Evolutionary conservation across 1,140 invertebrate genomes (phyloP), one percentile per base, ranked within the genome.

Genomic region (Ceratitis capitata): DNA sequence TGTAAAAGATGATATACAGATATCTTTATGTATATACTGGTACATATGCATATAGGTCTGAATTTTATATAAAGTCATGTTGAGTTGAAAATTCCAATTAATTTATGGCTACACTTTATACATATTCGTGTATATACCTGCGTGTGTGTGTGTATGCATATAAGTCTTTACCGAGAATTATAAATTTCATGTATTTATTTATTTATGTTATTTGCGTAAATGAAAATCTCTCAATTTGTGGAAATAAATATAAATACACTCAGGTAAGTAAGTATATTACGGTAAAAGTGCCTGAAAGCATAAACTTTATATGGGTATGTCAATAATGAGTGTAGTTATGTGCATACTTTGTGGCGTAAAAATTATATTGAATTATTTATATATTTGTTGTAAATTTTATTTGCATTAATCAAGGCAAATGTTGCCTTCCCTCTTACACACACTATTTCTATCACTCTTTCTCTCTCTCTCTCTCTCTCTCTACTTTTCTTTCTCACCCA

Each of bases 211-310:
- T 78, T 78, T 78, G 39, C 39, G 69, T 45, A 45, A 78, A 78
- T 78, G 69, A 78, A 78, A 78, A 78, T 78, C 69, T 78, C 39
- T 78, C 39, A 78, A 78, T 78, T 78, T 47, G 42, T 78, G 23
- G n/a, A 26, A 23, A 64, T 64, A 45, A 74, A 74, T 74, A 39
- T 74, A 39, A 74, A 39, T 42, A 61, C 6, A 32, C 10, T 29
- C 32, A 69, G 4, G 14, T 53, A 16, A 14, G n/a, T 39, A 23
- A 45, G n/a, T 47, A n/a, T 23, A 12, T 78, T 78, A 45, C 12
- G 39, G 69, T 78, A 45, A 23, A 45, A 39, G 42, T 19, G 69
- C n/a, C 23, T 26, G 35, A 78, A 23, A 29, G n/a, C 39, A 26
- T 7, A n/a, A n/a, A 26, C 69, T 78, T n/a, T n/a, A n/a, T n/a